Evolutionary conservation across 2,888 invertebrate species (phyloP).

Genomic region (Aphrophora alni): DNA sequence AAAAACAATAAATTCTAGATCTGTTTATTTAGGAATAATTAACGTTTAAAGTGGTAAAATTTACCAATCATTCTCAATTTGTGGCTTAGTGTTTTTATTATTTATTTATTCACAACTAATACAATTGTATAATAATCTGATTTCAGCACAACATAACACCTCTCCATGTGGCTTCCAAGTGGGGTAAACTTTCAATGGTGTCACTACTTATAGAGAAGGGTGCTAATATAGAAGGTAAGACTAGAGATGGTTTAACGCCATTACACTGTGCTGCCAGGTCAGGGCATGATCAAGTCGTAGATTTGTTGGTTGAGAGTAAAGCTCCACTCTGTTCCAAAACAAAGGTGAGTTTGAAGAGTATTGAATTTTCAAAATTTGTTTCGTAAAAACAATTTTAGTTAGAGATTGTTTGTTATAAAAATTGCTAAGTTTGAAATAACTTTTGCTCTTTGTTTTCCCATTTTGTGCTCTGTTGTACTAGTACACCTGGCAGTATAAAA

Average conservation of each 20-base stretch:
- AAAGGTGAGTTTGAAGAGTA: conserved; percentile 68
- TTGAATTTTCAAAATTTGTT: background rate
- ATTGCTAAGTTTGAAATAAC: no score
- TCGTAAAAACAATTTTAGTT: background rate
- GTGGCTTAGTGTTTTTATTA: no score
- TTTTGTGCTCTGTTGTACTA: no score
- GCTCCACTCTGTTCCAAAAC: conserved; percentile 96
- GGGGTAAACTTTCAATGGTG: conserved; percentile 96
- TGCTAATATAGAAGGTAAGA: conserved; percentile 91
- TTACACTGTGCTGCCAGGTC: conserved; percentile 96
- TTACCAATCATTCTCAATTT: no score
- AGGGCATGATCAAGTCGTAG: conserved; percentile 94
- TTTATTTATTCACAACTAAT: no score
- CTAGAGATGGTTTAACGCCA: conserved; percentile 94
- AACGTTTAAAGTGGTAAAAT: no score
- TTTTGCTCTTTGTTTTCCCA: no score
- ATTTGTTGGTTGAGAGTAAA: conserved; percentile 83
- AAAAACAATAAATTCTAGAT: no score
- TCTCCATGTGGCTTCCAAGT: conserved; percentile 96
- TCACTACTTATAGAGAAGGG: conserved; percentile 83
- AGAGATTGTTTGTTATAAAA: no score
- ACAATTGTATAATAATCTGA: no score
- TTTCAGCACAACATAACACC: conserved; percentile 93
- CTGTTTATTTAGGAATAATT: no score
- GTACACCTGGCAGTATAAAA: no score